Conservation (phyloP, 2,888 invertebrate genomes). For the Spilarctia lutea region DNA sequence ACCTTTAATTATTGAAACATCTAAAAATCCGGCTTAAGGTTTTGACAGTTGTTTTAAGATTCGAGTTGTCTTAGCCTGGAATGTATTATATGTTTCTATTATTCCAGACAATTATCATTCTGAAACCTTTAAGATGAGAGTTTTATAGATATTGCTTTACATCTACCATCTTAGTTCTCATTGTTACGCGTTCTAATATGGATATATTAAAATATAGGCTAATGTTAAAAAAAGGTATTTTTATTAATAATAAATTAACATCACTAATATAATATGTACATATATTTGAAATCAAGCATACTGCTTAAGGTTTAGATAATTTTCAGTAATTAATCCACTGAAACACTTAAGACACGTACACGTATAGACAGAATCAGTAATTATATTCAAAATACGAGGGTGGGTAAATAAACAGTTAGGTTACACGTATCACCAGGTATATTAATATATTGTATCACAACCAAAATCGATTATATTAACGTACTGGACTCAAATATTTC, state of each 20-base stretch:
- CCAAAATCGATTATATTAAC: not conserved
- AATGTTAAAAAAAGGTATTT: not conserved
- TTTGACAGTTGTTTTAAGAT: too few relatives aligned
- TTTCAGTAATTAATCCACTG: not conserved
- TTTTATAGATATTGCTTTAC: too few relatives aligned
- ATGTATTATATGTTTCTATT: too few relatives aligned
- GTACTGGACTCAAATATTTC: not conserved
- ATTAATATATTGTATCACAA: not conserved
- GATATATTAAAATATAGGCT: too few relatives aligned
- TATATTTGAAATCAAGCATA: not conserved
- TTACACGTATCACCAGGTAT: not conserved
- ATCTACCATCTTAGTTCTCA: too few relatives aligned
- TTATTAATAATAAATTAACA: not conserved
- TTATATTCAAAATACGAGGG: not conserved
- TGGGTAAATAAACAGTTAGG: not conserved
- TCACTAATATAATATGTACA: not conserved
- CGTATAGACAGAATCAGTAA: not conserved
- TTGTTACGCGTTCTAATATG: too few relatives aligned
- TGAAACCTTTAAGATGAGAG: too few relatives aligned
- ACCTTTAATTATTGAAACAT: too few relatives aligned
- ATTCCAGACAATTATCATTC: too few relatives aligned
- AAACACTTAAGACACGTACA: not conserved
- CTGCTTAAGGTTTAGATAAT: not conserved
- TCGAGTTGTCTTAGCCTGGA: too few relatives aligned
- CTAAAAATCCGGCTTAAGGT: too few relatives aligned